These are phyloP conservation scores for Seriola dumerili DNA, from an alignment of 2,113 vertebrate genomes.

Conservation along the genomic window DNA sequence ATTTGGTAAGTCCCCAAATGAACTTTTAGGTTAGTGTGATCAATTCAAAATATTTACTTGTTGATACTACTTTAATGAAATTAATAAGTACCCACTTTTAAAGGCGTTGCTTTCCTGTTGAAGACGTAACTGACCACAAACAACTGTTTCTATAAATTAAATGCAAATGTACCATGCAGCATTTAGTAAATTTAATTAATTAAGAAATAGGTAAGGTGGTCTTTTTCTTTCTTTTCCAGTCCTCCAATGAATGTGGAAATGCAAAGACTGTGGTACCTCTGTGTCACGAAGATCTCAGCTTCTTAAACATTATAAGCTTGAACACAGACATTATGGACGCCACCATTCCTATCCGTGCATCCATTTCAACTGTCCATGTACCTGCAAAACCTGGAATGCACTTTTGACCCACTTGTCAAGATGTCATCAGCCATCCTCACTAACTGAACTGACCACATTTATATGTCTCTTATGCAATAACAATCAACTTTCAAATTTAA, in stretches of 20 bases:
- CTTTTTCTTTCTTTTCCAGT: slow-evolving; percentile 13
- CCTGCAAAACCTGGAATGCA: neutral
- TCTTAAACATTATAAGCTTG: slow-evolving; percentile 18
- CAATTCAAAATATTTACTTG: neutral
- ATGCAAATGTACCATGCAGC: neutral
- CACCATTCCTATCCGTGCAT: neutral
- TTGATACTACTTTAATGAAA: neutral
- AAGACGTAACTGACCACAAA: slow-evolving; percentile 10
- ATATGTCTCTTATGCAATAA: neutral
- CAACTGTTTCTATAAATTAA: neutral
- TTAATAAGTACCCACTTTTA: neutral
- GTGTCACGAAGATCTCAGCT: slow-evolving; percentile 7
- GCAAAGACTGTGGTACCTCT: slow-evolving; percentile 12
- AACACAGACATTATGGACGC: slow-evolving; percentile 14
- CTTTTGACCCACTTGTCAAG: slow-evolving; percentile 4
- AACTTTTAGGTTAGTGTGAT: neutral
- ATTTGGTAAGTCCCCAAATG: no score
- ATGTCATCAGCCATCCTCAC: neutral
- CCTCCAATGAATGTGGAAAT: slow-evolving; percentile 21
- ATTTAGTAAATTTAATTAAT: neutral
- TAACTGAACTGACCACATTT: neutral
- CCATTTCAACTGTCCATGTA: neutral
- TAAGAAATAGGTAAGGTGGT: slow-evolving; percentile 1
- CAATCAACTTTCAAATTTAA: neutral
- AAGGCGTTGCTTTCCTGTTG: neutral